phyloP scores from a whole-genome alignment of 2,113 vertebrate genomes.

The Nibea coibor region DNA sequence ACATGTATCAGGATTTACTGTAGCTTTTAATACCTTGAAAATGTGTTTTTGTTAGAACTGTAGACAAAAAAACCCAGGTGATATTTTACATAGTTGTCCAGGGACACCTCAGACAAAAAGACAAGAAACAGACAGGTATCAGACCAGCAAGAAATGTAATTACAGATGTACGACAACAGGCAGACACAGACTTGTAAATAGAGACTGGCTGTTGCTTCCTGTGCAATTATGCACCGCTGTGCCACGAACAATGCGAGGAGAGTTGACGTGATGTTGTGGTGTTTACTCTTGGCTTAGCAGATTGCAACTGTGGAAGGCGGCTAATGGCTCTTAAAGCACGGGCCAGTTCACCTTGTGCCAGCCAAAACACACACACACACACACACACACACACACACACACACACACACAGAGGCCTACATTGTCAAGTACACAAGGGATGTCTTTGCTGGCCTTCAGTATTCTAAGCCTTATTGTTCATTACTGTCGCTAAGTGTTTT shows the following conservation, averaged over 20 bases:
- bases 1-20: not conserved
- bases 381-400: constrained; percentile 11
- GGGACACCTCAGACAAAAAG: not conserved
- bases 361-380: constrained; percentile 16
- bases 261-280: constrained; percentile 21
- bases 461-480: constrained; percentile 40
- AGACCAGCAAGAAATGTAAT: constrained; percentile 39
- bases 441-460: constrained; percentile 27
- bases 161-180: constrained; percentile 23
- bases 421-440: constrained; percentile 26
- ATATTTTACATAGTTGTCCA: not conserved
- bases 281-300: constrained; percentile 36
- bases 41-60: not conserved
- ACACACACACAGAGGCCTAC: not conserved
- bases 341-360: constrained; percentile 16
- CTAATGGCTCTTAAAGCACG: constrained; percentile 53
- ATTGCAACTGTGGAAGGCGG: constrained; percentile 34
- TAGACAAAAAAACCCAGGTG: not conserved
- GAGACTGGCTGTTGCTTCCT: constrained; percentile 47
- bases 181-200: constrained; percentile 45
- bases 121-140: constrained; percentile 5
- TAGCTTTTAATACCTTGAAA: no score
- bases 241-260: constrained; percentile 37
- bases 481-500: constrained; percentile 21
- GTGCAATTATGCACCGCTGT: constrained; percentile 45